Base-by-base conservation (phyloP, 2,888 invertebrate species). In the Thereva unica region DNA sequence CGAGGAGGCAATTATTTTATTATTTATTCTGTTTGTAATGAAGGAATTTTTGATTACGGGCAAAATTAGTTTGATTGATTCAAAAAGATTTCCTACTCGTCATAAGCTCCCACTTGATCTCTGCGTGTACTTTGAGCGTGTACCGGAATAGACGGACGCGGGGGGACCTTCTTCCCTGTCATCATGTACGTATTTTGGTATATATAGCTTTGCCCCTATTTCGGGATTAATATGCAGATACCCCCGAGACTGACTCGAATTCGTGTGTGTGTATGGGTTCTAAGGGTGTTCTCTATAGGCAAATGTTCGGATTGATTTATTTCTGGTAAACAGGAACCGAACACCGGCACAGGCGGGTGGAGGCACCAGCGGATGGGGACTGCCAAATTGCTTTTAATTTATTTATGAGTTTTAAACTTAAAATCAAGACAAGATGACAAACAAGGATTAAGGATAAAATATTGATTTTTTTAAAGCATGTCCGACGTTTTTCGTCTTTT, bases 1-100 rank as follows among this genome's bases (percentile, higher is more conserved):
- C 8, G 54, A 64, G 53, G 54, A 70, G 67, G 71, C 69, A 71
- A 71, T 71, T 69, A 71, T 68, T 68, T 69, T 69, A 71, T 71
- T 71, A 71, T 71, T 69, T 71, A 71, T 71, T 71, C 71, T 69
- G 68, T 71, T 71, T 71, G 69, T 71, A 68, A 71, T 68, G 69
- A 71, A 69, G 66, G 71, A 71, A 71, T 71, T 71, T 71, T 69
- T 71, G 69, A 71, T 71, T 71, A 71, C 66, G 66, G 50, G 23
- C 49, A 59, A 68, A 71, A 71, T 69, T 71, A 69, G 69, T 68
- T 69, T 71, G 71, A 71, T 71, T 71, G 71, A 69, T 71, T 69
- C 71, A 69, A 69, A 71, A 71, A 69, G 69, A 69, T 71, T 71
- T 68, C 68, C 64, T 55, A 54, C 53, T 57, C 66, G 54, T 67